A percentile compares a stretch with the other conserved stretches of the same genome.
phyloP scores from a whole-genome alignment of 2,113 vertebrate genomes.

The Centropus unirufus region DNA sequence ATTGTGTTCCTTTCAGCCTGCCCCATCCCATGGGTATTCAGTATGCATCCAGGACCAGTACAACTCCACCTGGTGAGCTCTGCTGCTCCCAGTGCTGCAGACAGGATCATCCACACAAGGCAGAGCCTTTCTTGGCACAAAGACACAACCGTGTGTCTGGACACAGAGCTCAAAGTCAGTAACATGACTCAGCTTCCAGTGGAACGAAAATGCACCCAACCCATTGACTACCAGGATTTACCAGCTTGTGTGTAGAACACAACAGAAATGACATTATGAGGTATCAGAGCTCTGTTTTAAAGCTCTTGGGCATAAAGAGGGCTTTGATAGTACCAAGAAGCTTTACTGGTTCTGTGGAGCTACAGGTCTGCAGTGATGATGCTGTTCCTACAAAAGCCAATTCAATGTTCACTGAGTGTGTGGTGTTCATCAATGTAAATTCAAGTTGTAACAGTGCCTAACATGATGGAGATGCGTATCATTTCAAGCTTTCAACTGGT shows the following conservation, averaged over 20 bases:
- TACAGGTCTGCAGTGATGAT: neutral
- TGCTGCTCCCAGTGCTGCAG: neutral
- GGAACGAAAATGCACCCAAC: neutral
- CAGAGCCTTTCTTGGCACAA: neutral
- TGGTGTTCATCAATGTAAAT: neutral
- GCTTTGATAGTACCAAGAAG: neutral
- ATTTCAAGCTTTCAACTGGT: neutral
- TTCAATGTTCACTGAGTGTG: neutral
- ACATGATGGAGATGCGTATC: neutral
- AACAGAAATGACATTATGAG: neutral
- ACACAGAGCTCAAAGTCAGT: neutral
- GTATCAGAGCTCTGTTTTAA: neutral
- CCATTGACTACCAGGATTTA: neutral
- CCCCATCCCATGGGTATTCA: neutral
- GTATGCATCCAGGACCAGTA: neutral
- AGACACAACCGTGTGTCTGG: neutral
- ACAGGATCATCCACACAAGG: neutral
- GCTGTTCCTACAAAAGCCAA: neutral
- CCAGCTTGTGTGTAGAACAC: neutral
- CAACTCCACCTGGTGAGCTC: neutral
- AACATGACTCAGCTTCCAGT: neutral
- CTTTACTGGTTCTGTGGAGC: neutral
- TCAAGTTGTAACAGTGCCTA: neutral
- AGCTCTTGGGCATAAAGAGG: neutral
- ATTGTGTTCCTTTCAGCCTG: neutral